Conservation (phyloP, 2,113 vertebrate species). For the Trachemys scripta region DNA sequence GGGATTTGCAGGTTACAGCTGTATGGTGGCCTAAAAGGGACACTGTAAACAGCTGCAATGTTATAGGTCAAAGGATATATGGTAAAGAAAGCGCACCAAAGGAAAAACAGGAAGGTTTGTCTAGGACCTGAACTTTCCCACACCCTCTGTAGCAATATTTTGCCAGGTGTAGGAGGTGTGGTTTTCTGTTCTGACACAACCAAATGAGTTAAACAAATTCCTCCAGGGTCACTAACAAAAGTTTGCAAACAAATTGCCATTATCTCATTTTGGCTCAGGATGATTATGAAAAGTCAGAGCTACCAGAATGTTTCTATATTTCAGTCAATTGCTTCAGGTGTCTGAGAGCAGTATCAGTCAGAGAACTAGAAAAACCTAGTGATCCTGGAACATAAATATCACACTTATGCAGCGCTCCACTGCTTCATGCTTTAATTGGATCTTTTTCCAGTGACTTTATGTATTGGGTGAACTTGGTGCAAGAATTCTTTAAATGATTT, state of each 20-base stretch:
- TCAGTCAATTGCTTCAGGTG: not conserved
- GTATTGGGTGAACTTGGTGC: not conserved
- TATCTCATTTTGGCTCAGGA: not conserved
- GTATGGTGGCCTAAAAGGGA: not conserved
- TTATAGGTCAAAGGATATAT: not conserved
- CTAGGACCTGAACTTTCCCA: not conserved
- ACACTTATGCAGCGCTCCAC: too few species aligned
- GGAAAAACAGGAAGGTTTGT: not conserved
- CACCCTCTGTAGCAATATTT: not conserved
- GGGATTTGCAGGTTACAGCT: slow-evolving; percentile 10
- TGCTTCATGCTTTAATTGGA: not conserved
- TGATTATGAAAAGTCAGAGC: not conserved
- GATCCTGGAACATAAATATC: not conserved
- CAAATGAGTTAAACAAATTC: not conserved
- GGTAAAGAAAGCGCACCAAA: not conserved
- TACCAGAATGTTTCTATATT: not conserved
- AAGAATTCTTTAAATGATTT: not conserved
- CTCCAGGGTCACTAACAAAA: not conserved
- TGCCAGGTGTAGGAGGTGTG: not conserved
- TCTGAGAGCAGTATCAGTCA: not conserved
- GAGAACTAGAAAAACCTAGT: not conserved
- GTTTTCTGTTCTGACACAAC: not conserved
- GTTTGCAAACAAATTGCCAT: not conserved
- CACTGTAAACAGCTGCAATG: not conserved
- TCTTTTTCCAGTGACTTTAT: not conserved